Evolutionary conservation across 2,113 vertebrate species (phyloP).

Genomic region (Colaptes auratus): DNA sequence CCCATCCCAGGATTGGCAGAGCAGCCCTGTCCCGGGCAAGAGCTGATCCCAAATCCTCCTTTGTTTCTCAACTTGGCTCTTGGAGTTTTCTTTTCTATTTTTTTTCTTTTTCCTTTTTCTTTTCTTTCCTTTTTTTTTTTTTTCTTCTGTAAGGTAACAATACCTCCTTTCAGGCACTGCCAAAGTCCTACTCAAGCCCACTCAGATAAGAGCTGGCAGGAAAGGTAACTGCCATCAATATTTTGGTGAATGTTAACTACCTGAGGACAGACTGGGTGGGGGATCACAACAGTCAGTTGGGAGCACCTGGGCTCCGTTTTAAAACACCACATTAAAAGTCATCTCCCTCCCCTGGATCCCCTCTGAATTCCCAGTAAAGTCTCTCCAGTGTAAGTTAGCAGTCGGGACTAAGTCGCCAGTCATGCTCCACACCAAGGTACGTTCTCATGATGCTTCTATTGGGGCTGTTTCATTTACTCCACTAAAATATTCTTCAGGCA

Average conservation of each 20-base stretch:
- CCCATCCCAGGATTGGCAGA: slow-evolving; percentile 43
- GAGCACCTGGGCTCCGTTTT: background rate
- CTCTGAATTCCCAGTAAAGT: background rate
- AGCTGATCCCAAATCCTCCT: slow-evolving; percentile 62
- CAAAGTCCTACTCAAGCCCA: slow-evolving; percentile 42
- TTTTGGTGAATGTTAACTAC: slow-evolving; percentile 58
- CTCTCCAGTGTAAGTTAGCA: background rate
- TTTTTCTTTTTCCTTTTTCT: too few species aligned
- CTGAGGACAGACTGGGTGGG: slow-evolving; percentile 24
- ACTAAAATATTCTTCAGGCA: background rate
- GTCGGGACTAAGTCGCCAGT: background rate
- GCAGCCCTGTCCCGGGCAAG: background rate
- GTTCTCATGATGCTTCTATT: background rate
- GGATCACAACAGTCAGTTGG: background rate
- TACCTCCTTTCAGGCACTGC: slow-evolving; percentile 76
- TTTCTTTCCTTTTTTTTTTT: background rate
- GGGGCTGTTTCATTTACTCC: background rate
- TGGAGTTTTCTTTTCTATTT: background rate
- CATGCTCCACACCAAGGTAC: background rate
- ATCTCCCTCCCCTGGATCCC: background rate
- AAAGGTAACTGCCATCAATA: slow-evolving; percentile 62
- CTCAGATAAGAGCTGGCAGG: slow-evolving; percentile 73
- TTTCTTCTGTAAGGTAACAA: slow-evolving; percentile 63
- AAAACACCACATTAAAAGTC: background rate
- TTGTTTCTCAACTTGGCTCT: slow-evolving; percentile 67